Base-by-base conservation (phyloP, 1,140 invertebrate genomes). In the Zophobas atratus region DNA sequence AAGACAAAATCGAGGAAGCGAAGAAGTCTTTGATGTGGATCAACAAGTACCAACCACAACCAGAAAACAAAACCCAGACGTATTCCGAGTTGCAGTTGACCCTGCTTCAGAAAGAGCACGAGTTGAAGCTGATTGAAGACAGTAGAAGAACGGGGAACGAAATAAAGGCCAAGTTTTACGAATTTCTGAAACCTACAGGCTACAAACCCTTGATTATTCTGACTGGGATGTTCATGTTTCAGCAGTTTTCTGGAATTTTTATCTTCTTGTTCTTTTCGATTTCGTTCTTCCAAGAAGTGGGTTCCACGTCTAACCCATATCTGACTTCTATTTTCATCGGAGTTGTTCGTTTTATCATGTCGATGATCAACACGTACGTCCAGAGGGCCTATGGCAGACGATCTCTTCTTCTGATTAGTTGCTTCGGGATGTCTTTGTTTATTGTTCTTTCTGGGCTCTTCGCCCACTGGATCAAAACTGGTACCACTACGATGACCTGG, bases 231-330 rank as follows among this genome's bases (percentile, higher is more conserved):
- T 92, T 92, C 76, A 84, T 88, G 1, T 89, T 91, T 67, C 91
- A 92, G 82, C 90, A 91, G 79, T 89, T 90, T 51, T 88, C 88
- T 32, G 91, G 91, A 36, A 89, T 92, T 82, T 91, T 93, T 81
- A 91, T 91, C 1, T 90, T 92, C 4, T 88, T 93, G 38, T 93
- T 93, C 81, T 93, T 92, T 80, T 89, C 92, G 0, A 90, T 92
- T 6, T 90, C 90, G 55, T 91, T 89, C 84, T 89, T 90, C 67
- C 72, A 89, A 85, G 87, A 89, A 77, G 86, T 89, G 6, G 88
- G 87, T 1, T 85, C 84, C 33, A 84, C 81, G 0, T 81, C 91
- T 0, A 82, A 92, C 75, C 84, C 87, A 0, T 88, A 88, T 73
- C 35, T 88, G 0, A 87, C 89, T 1, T 89, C 92, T 2, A 89